Conservation (phyloP, 2,888 invertebrate genomes). For the Leptopilina myrica region DNA sequence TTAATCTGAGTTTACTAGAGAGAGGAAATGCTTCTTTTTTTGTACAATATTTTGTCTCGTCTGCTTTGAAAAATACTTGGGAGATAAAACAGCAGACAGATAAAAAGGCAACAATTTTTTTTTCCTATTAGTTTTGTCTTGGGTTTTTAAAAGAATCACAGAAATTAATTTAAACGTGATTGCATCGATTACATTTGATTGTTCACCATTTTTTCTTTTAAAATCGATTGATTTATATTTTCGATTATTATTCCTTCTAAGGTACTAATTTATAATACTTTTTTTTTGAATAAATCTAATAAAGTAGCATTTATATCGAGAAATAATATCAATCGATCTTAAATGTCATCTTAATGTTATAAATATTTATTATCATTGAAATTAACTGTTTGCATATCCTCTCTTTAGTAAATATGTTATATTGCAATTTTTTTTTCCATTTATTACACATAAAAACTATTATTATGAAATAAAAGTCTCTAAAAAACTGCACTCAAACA, state of each 20-base stretch:
- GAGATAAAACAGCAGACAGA: background rate
- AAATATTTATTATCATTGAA: background rate
- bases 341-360: slow-evolving; percentile 9
- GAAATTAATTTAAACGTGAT: slow-evolving; percentile 15
- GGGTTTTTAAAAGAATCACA: slow-evolving; percentile 21
- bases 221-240: background rate
- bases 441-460: background rate
- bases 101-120: slow-evolving; percentile 7
- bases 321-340: slow-evolving; percentile 8
- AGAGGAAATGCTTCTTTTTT: background rate
- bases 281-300: slow-evolving; percentile 3
- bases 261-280: background rate
- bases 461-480: slow-evolving; percentile 23
- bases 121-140: background rate
- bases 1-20: slow-evolving; percentile 9
- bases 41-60: background rate
- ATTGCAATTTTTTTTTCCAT: background rate
- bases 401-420: slow-evolving; percentile 23
- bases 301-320: background rate
- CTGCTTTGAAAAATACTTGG: slow-evolving; percentile 7
- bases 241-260: background rate
- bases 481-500: slow-evolving; percentile 35
- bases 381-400: slow-evolving; percentile 16
- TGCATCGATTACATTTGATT: slow-evolving; percentile 26
- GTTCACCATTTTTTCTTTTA: background rate